Evolutionary conservation across 2,797 vertebrate genomes (phyloP), one percentile per base, ranked within the genome.

Genomic region (Zenarchopterus dispar): DNA sequence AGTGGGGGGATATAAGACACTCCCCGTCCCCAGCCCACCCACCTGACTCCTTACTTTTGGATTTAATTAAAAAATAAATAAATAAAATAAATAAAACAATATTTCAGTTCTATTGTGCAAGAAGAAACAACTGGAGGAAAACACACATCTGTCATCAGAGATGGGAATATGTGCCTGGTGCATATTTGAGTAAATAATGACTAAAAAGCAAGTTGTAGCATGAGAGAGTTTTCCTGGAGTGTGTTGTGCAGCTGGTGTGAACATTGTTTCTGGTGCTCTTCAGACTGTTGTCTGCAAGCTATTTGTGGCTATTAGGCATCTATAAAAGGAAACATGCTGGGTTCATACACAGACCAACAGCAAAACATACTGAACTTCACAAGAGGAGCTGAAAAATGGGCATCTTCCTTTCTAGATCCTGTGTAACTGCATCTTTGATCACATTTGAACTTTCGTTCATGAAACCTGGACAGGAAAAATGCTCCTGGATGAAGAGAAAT

Each of bases 251-350:
- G 45, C 62, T 42, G 57, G 57, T 3, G 39, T 62, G 26, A 63
- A 84, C 66, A 86, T 91, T 89, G 80, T 89, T 81, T 58, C 93
- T 90, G 63, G 87, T 91, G 84, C 86, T 91, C 90, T 88, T 89
- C 88, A 91, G 89, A 81, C 88, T 91, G 91, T 89, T 89, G 86
- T 91, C 90, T 90, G 63, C 21, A 81, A 90, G 93, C 94, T 97
- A 96, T 97, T 97, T 96, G 93, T 94, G 92, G 91, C 91, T 90
- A 94, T 95, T 93, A 77, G 55, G 91, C 59, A 68, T 88, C 96
- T 99, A 97, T 98, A 97, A 98, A 96, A 97, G 95, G 97, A 95
- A 96, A 93, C 90, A 90, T 64, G 75, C 19, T 72, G 88, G 90
- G 47, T 19, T 36, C 85, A 85, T 39, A 31, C 70, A 41, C 52